Conservation (phyloP, 2,797 vertebrate species). For the Sebastes cheni region DNA sequence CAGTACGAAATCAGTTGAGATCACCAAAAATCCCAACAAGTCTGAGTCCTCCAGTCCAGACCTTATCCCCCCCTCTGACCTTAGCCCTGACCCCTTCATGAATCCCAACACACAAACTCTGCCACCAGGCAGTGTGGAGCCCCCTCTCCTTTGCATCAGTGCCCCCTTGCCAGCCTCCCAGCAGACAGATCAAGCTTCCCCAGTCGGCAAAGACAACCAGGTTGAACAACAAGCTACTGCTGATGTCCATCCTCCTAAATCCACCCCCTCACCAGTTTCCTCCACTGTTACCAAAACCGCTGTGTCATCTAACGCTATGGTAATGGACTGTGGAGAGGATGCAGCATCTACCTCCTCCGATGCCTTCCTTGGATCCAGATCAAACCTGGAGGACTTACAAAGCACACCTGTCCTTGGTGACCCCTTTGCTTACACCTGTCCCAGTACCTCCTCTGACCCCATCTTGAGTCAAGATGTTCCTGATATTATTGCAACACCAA, state of each 20-base stretch:
- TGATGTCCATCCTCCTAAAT: conserved; percentile 31
- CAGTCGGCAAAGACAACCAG: conserved; percentile 39
- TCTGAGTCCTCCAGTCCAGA: conserved; percentile 76
- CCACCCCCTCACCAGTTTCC: conserved; percentile 47
- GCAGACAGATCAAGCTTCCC: conserved; percentile 33
- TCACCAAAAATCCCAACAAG: conserved; percentile 60
- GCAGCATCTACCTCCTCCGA: conserved; percentile 60
- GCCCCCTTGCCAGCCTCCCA: conserved; percentile 48
- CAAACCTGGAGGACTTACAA: conserved; percentile 69
- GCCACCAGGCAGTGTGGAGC: conserved; percentile 60
- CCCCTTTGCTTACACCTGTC: conserved; percentile 46
- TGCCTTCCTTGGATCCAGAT: conserved; percentile 55
- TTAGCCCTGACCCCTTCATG: conserved; percentile 78
- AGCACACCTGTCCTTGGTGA: conserved; percentile 56
- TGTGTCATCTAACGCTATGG: conserved; percentile 36
- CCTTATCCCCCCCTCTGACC: conserved; percentile 77
- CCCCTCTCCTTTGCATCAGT: conserved; percentile 72
- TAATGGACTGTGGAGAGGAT: conserved; percentile 47
- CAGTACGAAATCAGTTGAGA: conserved; percentile 57
- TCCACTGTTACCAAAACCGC: conserved; percentile 58
- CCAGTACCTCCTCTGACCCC: conserved; percentile 48
- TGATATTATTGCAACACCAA: conserved; percentile 30
- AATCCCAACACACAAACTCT: conserved; percentile 69
- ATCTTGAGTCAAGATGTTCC: conserved; percentile 49
- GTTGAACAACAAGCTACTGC: conserved; percentile 38